Evolutionary conservation across 2,888 invertebrate genomes (phyloP), one percentile per base, ranked within the genome.

Genomic region (Mesoligia furuncula): DNA sequence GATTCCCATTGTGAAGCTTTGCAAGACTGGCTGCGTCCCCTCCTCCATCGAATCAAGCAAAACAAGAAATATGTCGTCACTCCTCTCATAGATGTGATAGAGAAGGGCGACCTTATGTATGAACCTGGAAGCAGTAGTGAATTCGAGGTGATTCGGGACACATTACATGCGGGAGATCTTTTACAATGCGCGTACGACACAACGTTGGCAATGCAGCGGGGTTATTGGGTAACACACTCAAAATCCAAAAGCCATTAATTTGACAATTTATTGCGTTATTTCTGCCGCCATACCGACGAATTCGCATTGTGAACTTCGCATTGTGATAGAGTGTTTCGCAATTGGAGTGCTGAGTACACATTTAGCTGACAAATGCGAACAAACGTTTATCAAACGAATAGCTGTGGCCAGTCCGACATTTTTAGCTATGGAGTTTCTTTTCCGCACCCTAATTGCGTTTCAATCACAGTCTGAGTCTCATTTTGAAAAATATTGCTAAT

Each of bases 11-110:
- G 99, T 93, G 99, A 99, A 95, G 98, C 97, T 2, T 97, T 97
- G 67, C 91, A 93, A 24, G 97, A 98, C 85, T 99, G 99, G 99
- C 97, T 99, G 77, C 98, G 99, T 91, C 99, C 99, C 0, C 94
- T 99, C 45, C 96, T 99, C 78, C 97, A 98, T 68, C 97, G 99
- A 77, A 98, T 99, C 97, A 94, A 94, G 85, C 68, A 90, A 79
- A 98, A 98, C 64, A 96, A 97, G 7, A 97, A 97, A 0, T 98
- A 98, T 2, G 99, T 99, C 0, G 95, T 99, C 72, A 98, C 99
- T 79, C 99, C 99, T 1, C 98, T 99, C 79, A 99, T 99, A 85
- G 99, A 99, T 95, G 98, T 98, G 59, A 98, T 99, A 86, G 98
- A 98, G 92, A 84, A 98, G 83, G 97, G 97, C 83, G 98, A 97